Evolutionary conservation across 2,113 vertebrate species (phyloP).

Genomic region (Craseonycteris thonglongyai): DNA sequence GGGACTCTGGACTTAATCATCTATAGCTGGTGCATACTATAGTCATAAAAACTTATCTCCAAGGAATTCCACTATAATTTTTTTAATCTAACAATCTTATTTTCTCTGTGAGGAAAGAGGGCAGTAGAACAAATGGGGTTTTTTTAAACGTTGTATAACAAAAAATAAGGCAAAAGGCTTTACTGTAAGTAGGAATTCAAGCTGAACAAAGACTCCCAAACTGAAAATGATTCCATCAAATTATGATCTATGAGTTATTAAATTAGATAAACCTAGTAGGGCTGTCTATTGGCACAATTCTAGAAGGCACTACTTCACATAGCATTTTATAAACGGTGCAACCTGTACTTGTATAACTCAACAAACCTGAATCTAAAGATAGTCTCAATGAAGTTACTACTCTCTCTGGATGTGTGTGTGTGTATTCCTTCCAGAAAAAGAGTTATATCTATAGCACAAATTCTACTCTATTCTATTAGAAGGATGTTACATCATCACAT

Average conservation of each 20-base stretch:
- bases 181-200: background rate
- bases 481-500: background rate
- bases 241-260: constrained; percentile 6
- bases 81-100: constrained; percentile 37
- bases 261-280: background rate
- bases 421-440: background rate
- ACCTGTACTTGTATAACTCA: background rate
- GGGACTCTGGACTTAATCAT: background rate
- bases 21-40: background rate
- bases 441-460: background rate
- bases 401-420: rapidly evolving
- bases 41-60: constrained; percentile 17
- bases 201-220: constrained; percentile 18
- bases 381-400: background rate
- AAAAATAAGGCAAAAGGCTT: constrained; percentile 6
- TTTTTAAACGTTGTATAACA: constrained; percentile 23
- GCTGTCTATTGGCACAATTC: background rate
- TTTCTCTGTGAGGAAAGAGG: background rate
- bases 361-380: background rate
- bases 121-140: background rate
- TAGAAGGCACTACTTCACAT: background rate
- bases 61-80: background rate
- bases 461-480: background rate
- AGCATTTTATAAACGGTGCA: background rate
- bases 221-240: constrained; percentile 24